These are phyloP conservation scores for Trinectes maculatus DNA, from an alignment of 2,113 vertebrate genomes.

Conservation along the genomic window DNA sequence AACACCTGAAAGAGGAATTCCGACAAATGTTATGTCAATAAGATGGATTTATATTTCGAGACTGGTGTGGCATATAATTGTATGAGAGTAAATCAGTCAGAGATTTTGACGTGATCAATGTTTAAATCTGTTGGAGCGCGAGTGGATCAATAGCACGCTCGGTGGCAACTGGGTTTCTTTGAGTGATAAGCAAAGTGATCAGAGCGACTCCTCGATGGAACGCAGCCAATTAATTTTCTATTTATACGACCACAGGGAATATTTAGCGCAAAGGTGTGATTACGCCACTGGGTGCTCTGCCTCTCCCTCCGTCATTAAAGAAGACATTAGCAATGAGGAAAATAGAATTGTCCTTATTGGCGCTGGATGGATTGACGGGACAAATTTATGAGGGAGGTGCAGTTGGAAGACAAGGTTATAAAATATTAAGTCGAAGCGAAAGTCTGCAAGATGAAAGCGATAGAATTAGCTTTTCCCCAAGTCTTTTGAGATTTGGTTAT, in stretches of 20 bases:
- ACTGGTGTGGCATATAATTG: constrained; percentile 62
- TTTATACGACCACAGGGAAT: constrained; percentile 55
- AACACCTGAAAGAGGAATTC: constrained; percentile 64
- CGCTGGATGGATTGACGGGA: constrained; percentile 48
- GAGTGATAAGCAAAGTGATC: constrained; percentile 66
- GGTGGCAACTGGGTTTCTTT: constrained; percentile 48
- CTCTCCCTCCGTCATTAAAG: constrained; percentile 60
- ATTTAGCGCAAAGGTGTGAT: constrained; percentile 68
- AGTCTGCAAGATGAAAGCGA: constrained; percentile 71
- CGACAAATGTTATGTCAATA: constrained; percentile 71
- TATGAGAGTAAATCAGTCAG: constrained; percentile 56
- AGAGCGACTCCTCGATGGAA: constrained; percentile 43
- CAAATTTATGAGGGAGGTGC: constrained; percentile 56
- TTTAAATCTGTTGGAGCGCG: constrained; percentile 53
- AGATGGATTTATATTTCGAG: constrained; percentile 54
- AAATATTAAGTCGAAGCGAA: constrained; percentile 70
- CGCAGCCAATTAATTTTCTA: constrained; percentile 66
- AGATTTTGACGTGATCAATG: constrained; percentile 49
- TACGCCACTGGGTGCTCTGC: constrained; percentile 58
- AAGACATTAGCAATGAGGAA: constrained; percentile 42
- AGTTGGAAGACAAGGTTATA: constrained; percentile 55
- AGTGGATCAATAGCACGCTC: constrained; percentile 57
- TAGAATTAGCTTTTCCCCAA: constrained; percentile 75
- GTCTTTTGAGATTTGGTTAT: constrained; percentile 71
- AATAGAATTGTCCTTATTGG: constrained; percentile 53